Base-by-base conservation (phyloP, 2,113 vertebrate genomes). In the Plecotus auritus region DNA sequence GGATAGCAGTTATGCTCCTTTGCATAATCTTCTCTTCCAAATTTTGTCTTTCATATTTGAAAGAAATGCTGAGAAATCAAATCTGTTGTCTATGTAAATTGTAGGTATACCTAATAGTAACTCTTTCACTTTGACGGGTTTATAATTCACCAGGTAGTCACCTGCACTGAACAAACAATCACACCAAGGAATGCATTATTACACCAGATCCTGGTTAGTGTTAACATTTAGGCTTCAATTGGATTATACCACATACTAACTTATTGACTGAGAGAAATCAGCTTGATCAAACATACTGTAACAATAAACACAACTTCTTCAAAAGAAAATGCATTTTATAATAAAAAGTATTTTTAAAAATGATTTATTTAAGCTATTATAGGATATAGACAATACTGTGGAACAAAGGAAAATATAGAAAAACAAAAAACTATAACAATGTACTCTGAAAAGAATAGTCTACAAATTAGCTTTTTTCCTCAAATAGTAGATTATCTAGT, bases 141-240 rank as follows among this genome's bases (percentile, higher is more conserved):
- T 93, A 88, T 94, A 88, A 88, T 94, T 95, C 51, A 77, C 74
- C 80, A 95, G 89, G 93, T 91, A 84, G 89, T 93, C 84, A 72
- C 28, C 93, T 87, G 72, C 35, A 85, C 35, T 69, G 92, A 86
- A 81, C 49, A 82, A 37, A 95, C 20, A 92, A 40, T 88, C 85
- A 94, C 35, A 88, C n/a, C 16, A 61, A 95, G n/a, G 51, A 92
- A 90, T 67, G 13, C 16, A 35, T 91, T 87, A 88, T 35, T 40
- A 87, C 17, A 92, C 59, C 76, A 82, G 81, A 72, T 45, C 74
- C 67, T 94, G 72, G 93, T 89, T 87, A 72, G n/a, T 20, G 73
- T n/a, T 94, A 80, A 16, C 67, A 87, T 91, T 93, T 85, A 91
- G 45, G 82, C 54, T 91, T 95, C 85, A 77, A 20, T 35, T 61